These are phyloP conservation scores for Fregetta grallaria DNA, from an alignment of 2,113 vertebrate species.

Conservation along the genomic window DNA sequence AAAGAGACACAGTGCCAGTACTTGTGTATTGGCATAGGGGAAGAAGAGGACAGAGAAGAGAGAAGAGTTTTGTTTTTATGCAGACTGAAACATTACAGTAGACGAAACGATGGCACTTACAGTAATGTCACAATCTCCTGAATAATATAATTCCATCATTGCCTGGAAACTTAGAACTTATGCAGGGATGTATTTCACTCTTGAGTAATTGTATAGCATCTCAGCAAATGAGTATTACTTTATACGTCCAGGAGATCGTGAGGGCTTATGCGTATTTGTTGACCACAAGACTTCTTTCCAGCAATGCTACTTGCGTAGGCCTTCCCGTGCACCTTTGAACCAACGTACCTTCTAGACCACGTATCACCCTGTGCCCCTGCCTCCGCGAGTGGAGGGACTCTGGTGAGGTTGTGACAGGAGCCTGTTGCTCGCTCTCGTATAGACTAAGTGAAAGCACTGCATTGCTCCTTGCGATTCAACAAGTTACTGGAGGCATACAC, in stretches of 20 bases:
- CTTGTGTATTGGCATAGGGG: neutral
- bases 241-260: neutral
- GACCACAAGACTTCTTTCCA: neutral
- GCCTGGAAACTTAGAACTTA: neutral
- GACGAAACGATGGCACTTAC: neutral
- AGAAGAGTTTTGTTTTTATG: neutral
- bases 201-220: neutral
- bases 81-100: neutral
- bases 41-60: neutral
- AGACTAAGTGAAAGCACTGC: neutral
- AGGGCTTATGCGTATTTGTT: neutral
- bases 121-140: neutral
- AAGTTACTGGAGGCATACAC: neutral
- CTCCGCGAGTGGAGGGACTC: neutral
- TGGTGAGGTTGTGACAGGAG: neutral
- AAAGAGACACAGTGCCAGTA: neutral
- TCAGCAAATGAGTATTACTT: neutral
- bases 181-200: neutral
- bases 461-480: neutral
- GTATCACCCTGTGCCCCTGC: neutral
- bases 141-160: conserved; percentile 15
- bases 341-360: neutral
- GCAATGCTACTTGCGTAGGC: neutral
- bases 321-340: neutral
- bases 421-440: neutral